Evolutionary conservation across 1,140 invertebrate genomes (phyloP).

Genomic region (Araneus ventricosus): DNA sequence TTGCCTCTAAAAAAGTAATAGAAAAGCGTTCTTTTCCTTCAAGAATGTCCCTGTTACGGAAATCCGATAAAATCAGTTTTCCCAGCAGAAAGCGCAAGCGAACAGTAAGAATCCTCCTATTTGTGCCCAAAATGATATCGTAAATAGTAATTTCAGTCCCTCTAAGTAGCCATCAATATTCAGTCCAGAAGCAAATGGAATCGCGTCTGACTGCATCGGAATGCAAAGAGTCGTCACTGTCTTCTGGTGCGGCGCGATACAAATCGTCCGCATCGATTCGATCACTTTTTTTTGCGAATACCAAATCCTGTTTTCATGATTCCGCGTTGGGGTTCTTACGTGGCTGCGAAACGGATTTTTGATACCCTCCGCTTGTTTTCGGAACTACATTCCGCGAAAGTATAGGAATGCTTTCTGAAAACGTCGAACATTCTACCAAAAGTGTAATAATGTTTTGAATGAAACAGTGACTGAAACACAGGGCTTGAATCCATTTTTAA

Average conservation of each 20-base stretch:
- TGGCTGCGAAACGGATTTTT: neutral
- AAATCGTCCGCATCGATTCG: neutral
- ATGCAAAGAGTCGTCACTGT: neutral
- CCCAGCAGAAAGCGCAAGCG: too few species aligned
- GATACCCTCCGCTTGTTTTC: neutral
- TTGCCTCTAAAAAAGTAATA: neutral
- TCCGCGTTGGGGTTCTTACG: neutral
- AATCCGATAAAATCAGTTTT: neutral
- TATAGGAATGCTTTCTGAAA: neutral
- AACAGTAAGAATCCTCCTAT: neutral
- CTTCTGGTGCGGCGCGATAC: neutral
- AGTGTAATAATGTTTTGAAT: neutral
- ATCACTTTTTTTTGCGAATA: neutral
- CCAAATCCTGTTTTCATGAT: constrained; percentile 16
- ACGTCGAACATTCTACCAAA: neutral
- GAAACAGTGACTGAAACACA: neutral
- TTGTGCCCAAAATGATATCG: neutral
- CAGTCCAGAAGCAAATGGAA: constrained; percentile 16
- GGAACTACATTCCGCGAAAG: neutral
- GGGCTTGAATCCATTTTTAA: too few species aligned
- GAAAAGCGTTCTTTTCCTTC: neutral
- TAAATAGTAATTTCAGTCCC: constrained; percentile 24
- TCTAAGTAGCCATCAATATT: constrained; percentile 66
- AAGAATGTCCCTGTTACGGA: neutral
- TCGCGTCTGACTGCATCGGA: too few species aligned